phyloP scores from a whole-genome alignment of 2,113 vertebrate species.

The Phoenicopterus ruber region DNA sequence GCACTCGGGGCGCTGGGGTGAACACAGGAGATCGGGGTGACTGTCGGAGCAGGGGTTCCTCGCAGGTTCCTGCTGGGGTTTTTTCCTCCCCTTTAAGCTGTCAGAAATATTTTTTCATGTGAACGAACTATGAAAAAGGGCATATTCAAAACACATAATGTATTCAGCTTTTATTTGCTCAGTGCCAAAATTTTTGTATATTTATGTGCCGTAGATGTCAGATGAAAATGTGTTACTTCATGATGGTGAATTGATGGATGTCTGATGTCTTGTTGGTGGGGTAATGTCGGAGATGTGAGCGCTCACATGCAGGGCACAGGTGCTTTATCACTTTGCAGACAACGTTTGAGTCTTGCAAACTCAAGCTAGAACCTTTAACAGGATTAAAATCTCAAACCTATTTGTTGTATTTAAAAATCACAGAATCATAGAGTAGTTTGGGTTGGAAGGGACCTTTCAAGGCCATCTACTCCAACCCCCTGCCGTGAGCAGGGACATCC shows the following conservation, averaged over 20 bases:
- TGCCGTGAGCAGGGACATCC: too few relatives aligned
- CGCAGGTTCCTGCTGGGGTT: background rate
- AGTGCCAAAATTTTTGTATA: background rate
- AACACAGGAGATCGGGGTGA: too few relatives aligned
- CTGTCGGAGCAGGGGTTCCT: background rate
- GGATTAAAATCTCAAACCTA: background rate
- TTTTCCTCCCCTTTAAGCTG: background rate
- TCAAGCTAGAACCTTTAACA: background rate
- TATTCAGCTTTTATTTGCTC: background rate
- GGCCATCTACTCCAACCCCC: too few relatives aligned
- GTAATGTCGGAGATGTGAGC: background rate
- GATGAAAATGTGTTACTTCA: background rate
- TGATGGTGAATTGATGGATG: background rate
- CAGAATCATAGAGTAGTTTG: too few relatives aligned
- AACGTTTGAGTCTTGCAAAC: background rate
- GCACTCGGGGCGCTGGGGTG: accelerated
- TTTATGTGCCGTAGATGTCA: background rate
- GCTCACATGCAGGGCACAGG: background rate
- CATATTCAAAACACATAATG: background rate
- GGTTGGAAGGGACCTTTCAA: too few relatives aligned
- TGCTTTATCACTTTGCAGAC: background rate
- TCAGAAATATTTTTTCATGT: background rate
- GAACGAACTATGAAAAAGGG: background rate
- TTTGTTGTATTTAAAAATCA: background rate
- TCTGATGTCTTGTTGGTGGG: background rate